phyloP scores from a whole-genome alignment of 2,797 vertebrate genomes.

The Otolemur crassicaudatus region DNA sequence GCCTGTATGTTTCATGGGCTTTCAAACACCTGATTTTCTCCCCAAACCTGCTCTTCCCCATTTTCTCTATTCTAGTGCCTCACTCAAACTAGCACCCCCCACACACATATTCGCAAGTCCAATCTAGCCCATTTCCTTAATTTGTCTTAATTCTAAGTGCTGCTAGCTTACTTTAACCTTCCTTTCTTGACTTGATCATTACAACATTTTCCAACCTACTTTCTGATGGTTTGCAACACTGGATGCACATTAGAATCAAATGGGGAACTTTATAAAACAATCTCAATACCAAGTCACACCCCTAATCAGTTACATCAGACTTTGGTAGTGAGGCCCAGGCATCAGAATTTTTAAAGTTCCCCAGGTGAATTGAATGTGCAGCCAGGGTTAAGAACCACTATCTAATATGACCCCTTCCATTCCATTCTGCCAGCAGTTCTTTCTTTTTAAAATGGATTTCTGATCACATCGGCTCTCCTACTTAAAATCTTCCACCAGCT shows the following conservation, averaged over 20 bases:
- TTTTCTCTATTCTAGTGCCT: not conserved
- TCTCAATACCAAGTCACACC: not conserved
- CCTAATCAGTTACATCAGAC: conserved; percentile 7
- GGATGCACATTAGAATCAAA: not conserved
- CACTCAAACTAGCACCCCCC: not conserved
- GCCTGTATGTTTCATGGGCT: not conserved
- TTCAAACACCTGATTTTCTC: conserved; percentile 11
- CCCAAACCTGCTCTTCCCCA: not conserved
- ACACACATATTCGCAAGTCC: not conserved
- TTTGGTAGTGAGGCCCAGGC: not conserved
- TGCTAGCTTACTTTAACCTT: not conserved
- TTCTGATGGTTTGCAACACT: not conserved
- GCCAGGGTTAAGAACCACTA: not conserved
- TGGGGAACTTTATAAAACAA: not conserved
- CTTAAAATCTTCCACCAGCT: conserved; percentile 1
- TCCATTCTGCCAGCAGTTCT: conserved; percentile 15
- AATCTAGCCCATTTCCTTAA: not conserved
- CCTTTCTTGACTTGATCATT: not conserved
- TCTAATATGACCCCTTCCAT: not conserved
- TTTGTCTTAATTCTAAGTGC: not conserved
- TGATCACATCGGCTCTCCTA: not conserved
- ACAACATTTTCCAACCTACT: not conserved
- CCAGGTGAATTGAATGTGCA: not conserved
- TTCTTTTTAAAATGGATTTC: conserved; percentile 33
- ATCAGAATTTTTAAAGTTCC: not conserved